Percentiles rank a stretch among this genome's conserved stretches.
Evolutionary conservation across 1,140 invertebrate genomes (phyloP).

Genomic region (Maconellicoccus hirsutus): DNA sequence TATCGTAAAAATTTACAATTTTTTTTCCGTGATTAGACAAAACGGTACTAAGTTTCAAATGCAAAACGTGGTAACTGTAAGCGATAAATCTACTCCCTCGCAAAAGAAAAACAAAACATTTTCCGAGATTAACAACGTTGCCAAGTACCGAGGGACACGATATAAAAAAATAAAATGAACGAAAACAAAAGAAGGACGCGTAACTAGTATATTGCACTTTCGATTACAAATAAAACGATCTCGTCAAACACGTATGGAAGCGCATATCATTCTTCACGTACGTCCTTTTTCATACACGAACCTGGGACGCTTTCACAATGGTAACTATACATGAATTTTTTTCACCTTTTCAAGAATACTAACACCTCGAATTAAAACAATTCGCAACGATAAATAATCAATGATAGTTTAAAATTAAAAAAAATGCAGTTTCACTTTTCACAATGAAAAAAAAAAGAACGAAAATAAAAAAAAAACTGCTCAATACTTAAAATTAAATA

Average conservation of each 20-base stretch:
- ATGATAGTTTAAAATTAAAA: too few species aligned
- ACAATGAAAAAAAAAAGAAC: too few species aligned
- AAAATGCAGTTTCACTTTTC: too few species aligned
- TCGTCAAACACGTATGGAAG: background rate
- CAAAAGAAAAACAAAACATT: background rate
- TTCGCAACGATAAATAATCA: too few species aligned
- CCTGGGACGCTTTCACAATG: background rate
- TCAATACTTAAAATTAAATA: too few species aligned
- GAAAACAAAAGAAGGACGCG: background rate
- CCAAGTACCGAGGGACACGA: background rate
- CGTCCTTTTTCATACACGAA: background rate
- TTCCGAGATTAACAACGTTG: background rate
- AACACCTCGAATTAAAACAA: background rate
- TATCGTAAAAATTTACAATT: background rate
- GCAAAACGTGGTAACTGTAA: conserved; percentile 3
- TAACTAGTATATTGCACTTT: conserved; percentile 9
- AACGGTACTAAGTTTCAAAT: background rate
- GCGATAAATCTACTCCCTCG: background rate
- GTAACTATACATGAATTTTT: background rate
- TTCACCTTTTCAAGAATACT: background rate
- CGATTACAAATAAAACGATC: background rate
- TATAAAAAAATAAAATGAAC: background rate
- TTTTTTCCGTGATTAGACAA: background rate
- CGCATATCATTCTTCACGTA: background rate
- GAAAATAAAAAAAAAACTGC: too few species aligned